A percentile compares a stretch with the other conserved stretches of the same genome.
phyloP scores from a whole-genome alignment of 2,888 invertebrate species.

The Eupsilia transversa region DNA sequence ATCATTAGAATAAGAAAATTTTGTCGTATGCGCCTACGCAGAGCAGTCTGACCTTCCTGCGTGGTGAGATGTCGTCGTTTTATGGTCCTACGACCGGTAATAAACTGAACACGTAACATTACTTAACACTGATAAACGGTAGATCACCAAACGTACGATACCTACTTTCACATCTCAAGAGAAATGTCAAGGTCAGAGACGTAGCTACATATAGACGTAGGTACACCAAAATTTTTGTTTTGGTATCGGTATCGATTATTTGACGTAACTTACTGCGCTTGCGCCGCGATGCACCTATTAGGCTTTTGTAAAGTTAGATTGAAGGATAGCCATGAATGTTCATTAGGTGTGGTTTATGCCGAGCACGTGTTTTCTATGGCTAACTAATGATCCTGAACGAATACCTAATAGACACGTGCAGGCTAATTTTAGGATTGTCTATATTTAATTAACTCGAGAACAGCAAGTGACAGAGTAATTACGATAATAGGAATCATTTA shows the following conservation, averaged over 20 bases:
- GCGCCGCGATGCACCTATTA: conserved; percentile 19
- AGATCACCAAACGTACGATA: conserved; percentile 68
- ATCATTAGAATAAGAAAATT: conserved; percentile 36
- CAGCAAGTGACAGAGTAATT: conserved; percentile 6
- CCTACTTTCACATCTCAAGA: conserved; percentile 72
- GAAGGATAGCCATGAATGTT: conserved; percentile 42
- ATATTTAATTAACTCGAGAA: conserved; percentile 1
- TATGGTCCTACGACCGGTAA: conserved; percentile 65
- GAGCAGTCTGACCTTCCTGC: conserved; percentile 47
- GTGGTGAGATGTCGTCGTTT: conserved; percentile 64
- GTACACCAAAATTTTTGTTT: conserved; percentile 31
- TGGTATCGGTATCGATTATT: conserved; percentile 10
- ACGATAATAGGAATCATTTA: neutral
- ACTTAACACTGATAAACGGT: conserved; percentile 74
- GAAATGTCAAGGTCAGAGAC: conserved; percentile 68
- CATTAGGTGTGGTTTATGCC: conserved; percentile 26
- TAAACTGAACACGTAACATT: conserved; percentile 74
- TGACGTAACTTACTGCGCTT: conserved; percentile 1
- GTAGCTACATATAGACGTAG: conserved; percentile 25
- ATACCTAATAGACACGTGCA: conserved; percentile 37
- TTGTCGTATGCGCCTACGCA: conserved; percentile 59
- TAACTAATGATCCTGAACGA: conserved; percentile 39
- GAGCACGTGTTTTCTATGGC: conserved; percentile 17
- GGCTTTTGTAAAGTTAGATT: conserved; percentile 36
- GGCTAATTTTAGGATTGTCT: conserved; percentile 16